These are phyloP conservation scores for Brachynemurus nebulosus DNA, from an alignment of 2,888 invertebrate species.

Conservation along the genomic window DNA sequence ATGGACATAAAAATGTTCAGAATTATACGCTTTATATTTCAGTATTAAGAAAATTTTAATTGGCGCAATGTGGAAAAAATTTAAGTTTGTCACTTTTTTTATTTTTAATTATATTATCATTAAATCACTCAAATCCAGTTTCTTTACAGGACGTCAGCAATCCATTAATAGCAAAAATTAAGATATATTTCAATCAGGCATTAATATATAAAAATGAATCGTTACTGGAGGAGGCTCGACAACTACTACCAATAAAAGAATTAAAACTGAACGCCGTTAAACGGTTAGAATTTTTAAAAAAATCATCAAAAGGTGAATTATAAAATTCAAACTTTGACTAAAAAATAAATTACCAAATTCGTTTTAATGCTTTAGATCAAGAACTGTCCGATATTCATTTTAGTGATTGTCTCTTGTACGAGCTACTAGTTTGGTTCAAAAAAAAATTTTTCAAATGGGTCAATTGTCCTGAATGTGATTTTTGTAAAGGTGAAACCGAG, in stretches of 20 bases:
- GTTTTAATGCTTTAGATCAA: too few relatives aligned
- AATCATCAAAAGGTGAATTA: constrained; percentile 36
- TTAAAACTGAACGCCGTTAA: constrained; percentile 50
- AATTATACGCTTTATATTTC: too few relatives aligned
- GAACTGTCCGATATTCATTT: constrained; percentile 37
- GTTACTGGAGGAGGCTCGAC: constrained; percentile 48
- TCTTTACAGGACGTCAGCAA: constrained; percentile 23
- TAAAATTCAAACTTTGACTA: not conserved
- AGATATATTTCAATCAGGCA: constrained; percentile 23
- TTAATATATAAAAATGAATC: constrained; percentile 49
- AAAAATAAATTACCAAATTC: too few relatives aligned
- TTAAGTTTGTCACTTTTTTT: too few relatives aligned
- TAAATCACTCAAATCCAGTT: too few relatives aligned
- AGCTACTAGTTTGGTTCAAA: constrained; percentile 86
- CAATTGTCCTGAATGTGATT: constrained; percentile 56
- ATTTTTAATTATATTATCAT: too few relatives aligned
- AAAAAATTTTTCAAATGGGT: constrained; percentile 86
- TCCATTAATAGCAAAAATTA: constrained; percentile 25
- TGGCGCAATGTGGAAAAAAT: too few relatives aligned
- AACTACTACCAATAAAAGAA: constrained; percentile 49
- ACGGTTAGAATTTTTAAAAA: constrained; percentile 45
- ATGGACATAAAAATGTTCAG: too few relatives aligned
- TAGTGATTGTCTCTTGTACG: constrained; percentile 61
- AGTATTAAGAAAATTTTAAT: too few relatives aligned
- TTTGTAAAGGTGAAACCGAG: constrained; percentile 44